Percentiles rank a stretch among this genome's conserved stretches.
Conservation (phyloP, 2,797 vertebrate species). For the Bucorvus abyssinicus region DNA sequence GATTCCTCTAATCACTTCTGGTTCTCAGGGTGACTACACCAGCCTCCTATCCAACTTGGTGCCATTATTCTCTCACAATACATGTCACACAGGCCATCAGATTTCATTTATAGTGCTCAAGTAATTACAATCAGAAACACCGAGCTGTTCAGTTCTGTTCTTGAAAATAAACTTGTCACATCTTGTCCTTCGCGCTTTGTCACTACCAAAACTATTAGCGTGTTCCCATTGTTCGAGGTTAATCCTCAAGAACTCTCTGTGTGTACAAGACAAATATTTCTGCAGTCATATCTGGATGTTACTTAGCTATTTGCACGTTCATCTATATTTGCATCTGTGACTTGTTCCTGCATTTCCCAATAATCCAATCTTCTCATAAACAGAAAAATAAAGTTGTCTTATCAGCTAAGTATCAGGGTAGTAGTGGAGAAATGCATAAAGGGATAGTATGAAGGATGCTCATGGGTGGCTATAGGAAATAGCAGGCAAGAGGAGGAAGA, state of each 20-base stretch:
- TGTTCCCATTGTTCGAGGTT: not conserved
- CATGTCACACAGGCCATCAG: not conserved
- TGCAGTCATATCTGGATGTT: not conserved
- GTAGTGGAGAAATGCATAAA: not conserved
- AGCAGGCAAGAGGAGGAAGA: not conserved
- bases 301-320: not conserved
- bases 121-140: not conserved
- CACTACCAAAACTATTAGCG: not conserved
- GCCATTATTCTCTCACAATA: not conserved
- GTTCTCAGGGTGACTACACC: not conserved
- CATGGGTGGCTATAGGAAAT: not conserved
- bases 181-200: not conserved
- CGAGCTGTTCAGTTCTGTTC: not conserved
- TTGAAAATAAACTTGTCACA: conserved; percentile 3
- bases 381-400: not conserved
- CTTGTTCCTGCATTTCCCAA: not conserved
- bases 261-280: not conserved
- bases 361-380: not conserved
- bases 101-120: not conserved
- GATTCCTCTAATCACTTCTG: not conserved
- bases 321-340: not conserved
- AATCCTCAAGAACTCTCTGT: not conserved
- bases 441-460: not conserved
- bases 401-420: not conserved
- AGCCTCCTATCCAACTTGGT: not conserved